phyloP scores from a whole-genome alignment of 2,113 vertebrate genomes.

The Caracal caracal region DNA sequence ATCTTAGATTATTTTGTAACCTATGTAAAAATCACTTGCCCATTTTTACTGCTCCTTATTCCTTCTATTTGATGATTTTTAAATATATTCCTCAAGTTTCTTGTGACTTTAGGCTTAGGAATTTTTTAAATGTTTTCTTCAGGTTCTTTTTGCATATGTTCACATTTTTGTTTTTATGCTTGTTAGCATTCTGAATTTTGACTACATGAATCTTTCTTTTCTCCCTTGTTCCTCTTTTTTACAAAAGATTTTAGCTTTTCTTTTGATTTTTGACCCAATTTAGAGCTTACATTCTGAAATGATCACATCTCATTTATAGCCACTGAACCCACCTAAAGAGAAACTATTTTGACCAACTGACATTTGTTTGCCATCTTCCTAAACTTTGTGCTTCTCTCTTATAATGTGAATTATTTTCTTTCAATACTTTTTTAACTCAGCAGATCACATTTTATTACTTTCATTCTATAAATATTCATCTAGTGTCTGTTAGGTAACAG shows the following conservation, averaged over 20 bases:
- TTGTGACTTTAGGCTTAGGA: not conserved
- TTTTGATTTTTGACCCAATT: not conserved
- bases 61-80: conserved; percentile 32
- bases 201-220: not conserved
- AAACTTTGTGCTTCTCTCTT: not conserved
- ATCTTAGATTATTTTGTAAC: not conserved
- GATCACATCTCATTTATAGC: not conserved
- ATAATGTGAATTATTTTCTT: not conserved
- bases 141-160: not conserved
- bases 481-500: not conserved
- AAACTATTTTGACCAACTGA: not conserved
- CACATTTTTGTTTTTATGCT: not conserved
- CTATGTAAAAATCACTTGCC: not conserved
- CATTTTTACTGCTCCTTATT: not conserved
- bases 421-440: not conserved
- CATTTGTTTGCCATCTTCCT: not conserved
- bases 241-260: not conserved
- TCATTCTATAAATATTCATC: not conserved
- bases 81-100: not conserved
- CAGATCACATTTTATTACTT: not conserved
- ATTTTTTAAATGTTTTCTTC: not conserved
- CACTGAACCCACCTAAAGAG: not conserved
- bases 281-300: not conserved
- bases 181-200: not conserved
- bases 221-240: not conserved